Evolutionary conservation across 2,888 invertebrate species (phyloP), one percentile per base, ranked within the genome.

Genomic region (Thalpophila matura): DNA sequence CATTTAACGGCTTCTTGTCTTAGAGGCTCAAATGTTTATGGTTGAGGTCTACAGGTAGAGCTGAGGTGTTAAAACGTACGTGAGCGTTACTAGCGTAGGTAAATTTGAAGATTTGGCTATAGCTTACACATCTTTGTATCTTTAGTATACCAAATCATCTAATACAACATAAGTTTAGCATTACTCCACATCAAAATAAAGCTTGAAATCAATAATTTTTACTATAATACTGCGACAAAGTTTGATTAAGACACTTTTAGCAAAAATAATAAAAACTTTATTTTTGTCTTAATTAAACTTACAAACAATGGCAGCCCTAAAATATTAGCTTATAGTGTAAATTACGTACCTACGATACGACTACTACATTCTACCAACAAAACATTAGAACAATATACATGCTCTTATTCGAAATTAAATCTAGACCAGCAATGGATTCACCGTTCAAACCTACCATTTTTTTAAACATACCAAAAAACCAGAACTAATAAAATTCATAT

Each of bases 1-100:
- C 85, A 81, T 86, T 88, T 86, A 86, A 86, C 83, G 77, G 79
- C 72, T 80, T 77, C 82, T 83, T 81, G 80, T 83, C 80, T 84
- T 77, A 63, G 66, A 51, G 69, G 62, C 61, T 75, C 80, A 77
- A 76, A 76, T 73, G 79, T 81, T 78, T 80, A 80, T 77, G 69
- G 73, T 61, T 57, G 55, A 63, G 57, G 63, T 72, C 67, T 70
- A 69, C 67, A 70, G 54, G 38, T 62, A 40, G 54, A 46, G 65
- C 57, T 47, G 38, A 77, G 69, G 57, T 81, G 69, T 38, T 59
- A 46, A 70, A 66, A 53, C 46, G 70, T 74, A 77, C 75, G 66
- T 70, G 68, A 62, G 65, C 58, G 66, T 67, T 77, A 57, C 70
- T 57, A 64, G 40, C 29, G 26, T 6, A 37, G 43, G 45, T 35